phyloP scores from a whole-genome alignment of 2,888 invertebrate species.

The Aspidapion aeneum region DNA sequence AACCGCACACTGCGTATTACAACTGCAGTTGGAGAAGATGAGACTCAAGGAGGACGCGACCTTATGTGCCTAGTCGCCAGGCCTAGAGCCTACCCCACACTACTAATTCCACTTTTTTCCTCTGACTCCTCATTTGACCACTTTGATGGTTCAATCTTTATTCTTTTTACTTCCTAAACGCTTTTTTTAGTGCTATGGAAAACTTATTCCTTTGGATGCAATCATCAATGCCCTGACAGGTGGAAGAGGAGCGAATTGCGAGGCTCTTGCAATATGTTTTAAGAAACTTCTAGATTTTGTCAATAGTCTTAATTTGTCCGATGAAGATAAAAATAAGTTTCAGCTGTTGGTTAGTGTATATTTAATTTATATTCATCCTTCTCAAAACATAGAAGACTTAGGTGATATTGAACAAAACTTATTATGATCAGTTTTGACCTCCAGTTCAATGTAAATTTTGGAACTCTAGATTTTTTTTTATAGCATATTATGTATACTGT shows the following conservation, averaged over 20 bases:
- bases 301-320: slow-evolving; percentile 14
- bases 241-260: slow-evolving; percentile 15
- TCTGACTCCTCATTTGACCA: too few species aligned
- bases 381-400: too few species aligned
- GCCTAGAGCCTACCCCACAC: background rate
- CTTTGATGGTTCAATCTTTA: too few species aligned
- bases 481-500: background rate
- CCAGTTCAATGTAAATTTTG: too few species aligned
- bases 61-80: background rate
- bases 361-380: too few species aligned
- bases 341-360: background rate
- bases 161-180: too few species aligned
- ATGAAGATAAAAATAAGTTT: slow-evolving; percentile 8
- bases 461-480: too few species aligned
- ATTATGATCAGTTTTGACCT: too few species aligned
- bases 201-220: slow-evolving; percentile 42
- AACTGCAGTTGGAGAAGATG: too few species aligned
- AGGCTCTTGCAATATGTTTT: slow-evolving; percentile 18
- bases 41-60: too few species aligned
- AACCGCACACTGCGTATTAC: too few species aligned
- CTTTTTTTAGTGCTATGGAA: slow-evolving; percentile 33
- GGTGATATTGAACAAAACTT: too few species aligned
- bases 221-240: slow-evolving; percentile 33
- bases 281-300: slow-evolving; percentile 23
- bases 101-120: background rate